Percentiles rank a stretch among this genome's conserved stretches.
phyloP scores from a whole-genome alignment of 1,140 invertebrate species.

The Drosophila truncata region DNA sequence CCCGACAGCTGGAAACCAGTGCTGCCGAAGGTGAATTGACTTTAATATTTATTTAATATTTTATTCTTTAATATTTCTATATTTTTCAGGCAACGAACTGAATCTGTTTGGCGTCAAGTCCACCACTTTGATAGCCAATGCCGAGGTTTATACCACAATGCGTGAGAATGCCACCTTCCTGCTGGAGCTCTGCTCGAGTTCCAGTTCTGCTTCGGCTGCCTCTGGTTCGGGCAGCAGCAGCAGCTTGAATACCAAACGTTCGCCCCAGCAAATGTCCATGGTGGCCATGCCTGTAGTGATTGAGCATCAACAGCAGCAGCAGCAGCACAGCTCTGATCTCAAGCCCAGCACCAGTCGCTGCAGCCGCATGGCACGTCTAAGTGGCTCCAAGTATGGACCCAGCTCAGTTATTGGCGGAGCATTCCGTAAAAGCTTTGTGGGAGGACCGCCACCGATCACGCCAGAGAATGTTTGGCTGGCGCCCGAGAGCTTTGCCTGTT shows the following conservation, averaged over 20 bases:
- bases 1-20: constrained; percentile 39
- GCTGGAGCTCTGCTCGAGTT: constrained; percentile 89
- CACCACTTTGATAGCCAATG: constrained; percentile 78
- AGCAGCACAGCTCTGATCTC: constrained; percentile 83
- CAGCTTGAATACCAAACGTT: constrained; percentile 60
- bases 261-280: constrained; percentile 85
- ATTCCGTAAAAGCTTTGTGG: constrained; percentile 75
- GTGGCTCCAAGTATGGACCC: constrained; percentile 63
- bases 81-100: constrained; percentile 62
- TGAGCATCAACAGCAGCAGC: constrained; percentile 87
- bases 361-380: constrained; percentile 74
- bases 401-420: constrained; percentile 17
- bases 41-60: not conserved
- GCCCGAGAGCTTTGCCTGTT: constrained; percentile 91
- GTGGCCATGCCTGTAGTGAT: constrained; percentile 87
- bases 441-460: constrained; percentile 78
- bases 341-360: constrained; percentile 83
- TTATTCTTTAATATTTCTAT: too few relatives aligned
- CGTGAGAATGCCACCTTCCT: constrained; percentile 98
- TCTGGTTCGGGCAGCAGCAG: not conserved
- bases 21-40: constrained; percentile 37
- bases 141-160: constrained; percentile 87
- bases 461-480: constrained; percentile 87
- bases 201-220: constrained; percentile 26
- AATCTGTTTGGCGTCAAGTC: constrained; percentile 82